Evolutionary conservation across 2,797 vertebrate species (phyloP), one percentile per base, ranked within the genome.

Genomic region (Psittacula derbiana): DNA sequence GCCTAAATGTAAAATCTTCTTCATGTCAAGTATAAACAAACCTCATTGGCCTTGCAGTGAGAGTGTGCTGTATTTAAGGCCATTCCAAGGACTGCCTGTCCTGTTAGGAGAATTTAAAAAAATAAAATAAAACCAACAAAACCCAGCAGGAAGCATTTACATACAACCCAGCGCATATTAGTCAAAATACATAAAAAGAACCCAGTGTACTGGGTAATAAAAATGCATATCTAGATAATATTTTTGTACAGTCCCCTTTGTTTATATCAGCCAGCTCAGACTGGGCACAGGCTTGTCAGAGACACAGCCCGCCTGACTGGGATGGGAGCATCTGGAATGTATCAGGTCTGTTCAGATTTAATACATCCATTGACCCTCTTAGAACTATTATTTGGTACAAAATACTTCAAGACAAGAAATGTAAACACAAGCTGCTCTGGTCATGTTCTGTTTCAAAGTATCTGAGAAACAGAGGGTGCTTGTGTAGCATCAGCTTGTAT

Each of bases 361-460:
- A 60, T 15, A 28, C 16, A 69, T 41, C 58, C 74, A 70, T 15
- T 73, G 85, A 79, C 43, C 21, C 60, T 76, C 64, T 87, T 73
- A 58, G 9, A 6, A 24, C 64, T 49, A 43, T 85, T 36, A 18
- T 61, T 85, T 87, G 41, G 41, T 72, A 19, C 71, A 91, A 79
- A 93, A 79, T 62, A 28, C 43, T 62, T 82, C 64, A 72, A 49
- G 84, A 53, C 8, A 18, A 72, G 46, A 67, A 89, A 91, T 62
- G 64, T 91, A 88, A 95, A 92, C 72, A 85, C 15, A 82, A 65
- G 28, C 27, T 73, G 36, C 13, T 73, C 75, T 87, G 64, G 60
- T 62, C 33, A 12, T 47, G 27, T 82, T 89, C 85, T 92, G 11
- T 74, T 94, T 87, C 60, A 76, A 70, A 75, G 81, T 44, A 91